These are phyloP conservation scores for Chaetodon trifasciatus DNA, from an alignment of 2,797 vertebrate species.

Conservation along the genomic window DNA sequence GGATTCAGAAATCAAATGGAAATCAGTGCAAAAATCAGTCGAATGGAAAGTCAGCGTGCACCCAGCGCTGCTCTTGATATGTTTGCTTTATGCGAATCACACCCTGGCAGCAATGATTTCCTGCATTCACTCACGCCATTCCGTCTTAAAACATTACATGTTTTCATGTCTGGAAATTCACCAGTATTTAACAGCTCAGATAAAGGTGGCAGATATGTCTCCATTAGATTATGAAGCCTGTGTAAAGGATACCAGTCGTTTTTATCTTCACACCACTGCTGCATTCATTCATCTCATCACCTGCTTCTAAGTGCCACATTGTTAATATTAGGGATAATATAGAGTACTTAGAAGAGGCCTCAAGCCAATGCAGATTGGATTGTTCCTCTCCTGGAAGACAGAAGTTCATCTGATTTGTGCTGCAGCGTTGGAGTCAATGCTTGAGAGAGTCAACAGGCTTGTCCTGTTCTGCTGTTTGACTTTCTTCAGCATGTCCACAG, in stretches of 20 bases:
- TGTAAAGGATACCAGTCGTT: neutral
- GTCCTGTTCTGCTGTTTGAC: slow-evolving; percentile 19
- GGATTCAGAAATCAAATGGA: slow-evolving; percentile 17
- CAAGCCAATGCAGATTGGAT: slow-evolving; percentile 41
- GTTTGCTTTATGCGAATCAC: slow-evolving; percentile 21
- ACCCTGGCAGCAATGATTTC: neutral
- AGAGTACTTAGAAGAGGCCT: neutral
- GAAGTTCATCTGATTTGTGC: slow-evolving; percentile 41
- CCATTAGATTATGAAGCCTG: neutral
- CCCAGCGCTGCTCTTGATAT: neutral
- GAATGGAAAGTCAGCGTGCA: neutral
- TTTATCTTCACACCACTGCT: neutral
- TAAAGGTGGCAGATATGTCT: neutral
- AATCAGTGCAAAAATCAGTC: slow-evolving; percentile 9
- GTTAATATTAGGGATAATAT: slow-evolving; percentile 7
- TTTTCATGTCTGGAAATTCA: neutral
- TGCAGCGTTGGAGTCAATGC: slow-evolving; percentile 33
- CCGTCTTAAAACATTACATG: neutral
- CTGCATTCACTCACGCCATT: neutral
- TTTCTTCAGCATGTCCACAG: slow-evolving; percentile 17
- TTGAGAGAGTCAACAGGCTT: slow-evolving; percentile 31
- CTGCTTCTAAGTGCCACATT: neutral
- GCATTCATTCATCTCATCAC: neutral
- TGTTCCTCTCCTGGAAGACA: slow-evolving; percentile 39
- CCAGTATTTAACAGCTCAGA: slow-evolving; percentile 3